Base-by-base conservation (phyloP, 2,113 vertebrate genomes). In the Semnornis frantzii region DNA sequence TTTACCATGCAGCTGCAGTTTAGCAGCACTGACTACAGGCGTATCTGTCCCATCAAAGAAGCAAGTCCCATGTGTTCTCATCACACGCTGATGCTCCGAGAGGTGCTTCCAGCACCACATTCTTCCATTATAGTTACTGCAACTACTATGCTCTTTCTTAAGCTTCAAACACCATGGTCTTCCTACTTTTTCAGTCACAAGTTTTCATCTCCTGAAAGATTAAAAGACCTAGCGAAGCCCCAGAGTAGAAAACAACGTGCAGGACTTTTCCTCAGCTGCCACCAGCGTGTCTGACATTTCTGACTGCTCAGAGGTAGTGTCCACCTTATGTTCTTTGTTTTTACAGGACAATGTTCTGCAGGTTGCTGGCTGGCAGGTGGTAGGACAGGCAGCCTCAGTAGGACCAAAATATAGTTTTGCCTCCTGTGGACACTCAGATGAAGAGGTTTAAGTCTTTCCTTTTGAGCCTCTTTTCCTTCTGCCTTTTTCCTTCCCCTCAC, bases 1-100 rank as follows among this genome's bases (percentile, higher is more conserved):
- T 58, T 62, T 31, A 16, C 52, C 0, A 0, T 81, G 52, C 27
- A 1, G 1, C 21, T 30, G 42, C 15, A 44, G 42, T 44, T 44
- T 44, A 46, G 44, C 44, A 46, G 44, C 44, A 46, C 15, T 46
- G 16, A 46, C 44, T 46, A 46, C 44, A 46, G 44, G 44, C 44
- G 18, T 46, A 16, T 46, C 44, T 44, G 44, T 46, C 17, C 37
- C 27, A 12, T 12, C 0, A 3, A 58, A 90, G 23, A 23, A 80
- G 15, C 15, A 15, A 19, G 24, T 8, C 12, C 39, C 27, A 2
- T 16, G 5, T 2, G 0, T 54, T 50, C 28, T 54, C 28, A 30
- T 39, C n/a, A 42, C 48, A 7, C 44, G 33, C 50, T 81, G 34
- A 15, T 54, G 65, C 6, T 60, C 60, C 44, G 28, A 71, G 20